Conservation (phyloP, 2,113 vertebrate species). For the Lagopus muta region DNA sequence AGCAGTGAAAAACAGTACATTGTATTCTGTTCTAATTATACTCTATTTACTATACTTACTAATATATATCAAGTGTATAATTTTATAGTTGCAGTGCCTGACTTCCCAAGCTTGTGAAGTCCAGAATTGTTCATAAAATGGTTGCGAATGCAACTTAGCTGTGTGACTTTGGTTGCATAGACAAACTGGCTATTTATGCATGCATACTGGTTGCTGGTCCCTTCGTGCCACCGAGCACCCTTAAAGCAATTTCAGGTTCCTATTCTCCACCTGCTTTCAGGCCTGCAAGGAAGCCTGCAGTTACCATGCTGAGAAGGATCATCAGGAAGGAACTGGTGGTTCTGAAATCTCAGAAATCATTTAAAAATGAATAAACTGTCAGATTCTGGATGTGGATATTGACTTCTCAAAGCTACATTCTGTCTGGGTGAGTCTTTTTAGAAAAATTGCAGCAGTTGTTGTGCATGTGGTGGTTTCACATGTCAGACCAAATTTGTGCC, state of each 20-base stretch:
- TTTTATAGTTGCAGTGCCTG: constrained; percentile 59
- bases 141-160: background rate
- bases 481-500: background rate
- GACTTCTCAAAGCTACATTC: background rate
- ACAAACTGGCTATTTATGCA: background rate
- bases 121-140: constrained; percentile 17
- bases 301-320: background rate
- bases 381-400: background rate
- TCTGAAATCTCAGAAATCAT: background rate
- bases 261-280: background rate
- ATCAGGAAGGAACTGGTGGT: background rate
- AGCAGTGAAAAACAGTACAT: constrained; percentile 64
- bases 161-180: background rate
- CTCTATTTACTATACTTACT: constrained; percentile 71
- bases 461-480: fast-evolving
- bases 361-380: background rate
- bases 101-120: constrained; percentile 46
- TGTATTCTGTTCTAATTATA: constrained; percentile 77
- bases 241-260: background rate
- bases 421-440: background rate
- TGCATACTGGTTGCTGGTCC: background rate
- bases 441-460: background rate
- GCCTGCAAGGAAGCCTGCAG: background rate
- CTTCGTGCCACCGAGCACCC: background rate
- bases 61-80: constrained; percentile 72